Conservation (phyloP, 2,797 vertebrate species). For the Acanthornis magna region DNA sequence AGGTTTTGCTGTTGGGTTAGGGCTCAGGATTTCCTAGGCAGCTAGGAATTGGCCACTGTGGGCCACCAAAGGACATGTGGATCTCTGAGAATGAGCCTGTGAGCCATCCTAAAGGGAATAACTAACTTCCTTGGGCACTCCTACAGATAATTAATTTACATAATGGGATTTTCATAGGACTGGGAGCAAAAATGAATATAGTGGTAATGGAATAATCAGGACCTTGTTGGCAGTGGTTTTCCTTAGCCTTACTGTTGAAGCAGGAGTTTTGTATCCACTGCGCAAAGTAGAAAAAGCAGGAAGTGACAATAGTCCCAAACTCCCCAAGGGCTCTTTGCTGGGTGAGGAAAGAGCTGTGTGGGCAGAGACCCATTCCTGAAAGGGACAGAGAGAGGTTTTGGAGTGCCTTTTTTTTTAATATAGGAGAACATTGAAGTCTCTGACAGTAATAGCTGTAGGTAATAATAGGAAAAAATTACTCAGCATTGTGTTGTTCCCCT, state of each 20-base stretch:
- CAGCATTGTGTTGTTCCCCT: slow-evolving; percentile 1
- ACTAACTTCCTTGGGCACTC: neutral
- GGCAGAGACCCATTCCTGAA: neutral
- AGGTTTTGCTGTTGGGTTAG: neutral
- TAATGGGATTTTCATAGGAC: neutral
- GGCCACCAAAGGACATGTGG: neutral
- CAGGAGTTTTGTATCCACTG: neutral
- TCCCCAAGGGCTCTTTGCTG: neutral
- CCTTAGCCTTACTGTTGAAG: neutral
- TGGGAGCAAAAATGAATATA: neutral
- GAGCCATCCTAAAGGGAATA: neutral
- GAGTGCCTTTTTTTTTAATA: neutral
- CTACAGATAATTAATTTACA: neutral
- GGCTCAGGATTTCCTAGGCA: neutral
- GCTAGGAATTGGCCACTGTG: neutral
- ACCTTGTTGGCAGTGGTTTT: neutral
- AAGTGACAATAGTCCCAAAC: neutral
- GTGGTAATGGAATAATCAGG: neutral
- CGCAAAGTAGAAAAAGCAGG: neutral
- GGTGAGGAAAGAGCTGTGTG: neutral
- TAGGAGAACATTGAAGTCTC: neutral
- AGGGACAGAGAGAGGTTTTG: neutral
- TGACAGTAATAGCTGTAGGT: neutral
- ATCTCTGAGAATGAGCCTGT: neutral
- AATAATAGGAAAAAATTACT: neutral